Base-by-base conservation (phyloP, 2,888 invertebrate genomes). In the Volucella inflata region DNA sequence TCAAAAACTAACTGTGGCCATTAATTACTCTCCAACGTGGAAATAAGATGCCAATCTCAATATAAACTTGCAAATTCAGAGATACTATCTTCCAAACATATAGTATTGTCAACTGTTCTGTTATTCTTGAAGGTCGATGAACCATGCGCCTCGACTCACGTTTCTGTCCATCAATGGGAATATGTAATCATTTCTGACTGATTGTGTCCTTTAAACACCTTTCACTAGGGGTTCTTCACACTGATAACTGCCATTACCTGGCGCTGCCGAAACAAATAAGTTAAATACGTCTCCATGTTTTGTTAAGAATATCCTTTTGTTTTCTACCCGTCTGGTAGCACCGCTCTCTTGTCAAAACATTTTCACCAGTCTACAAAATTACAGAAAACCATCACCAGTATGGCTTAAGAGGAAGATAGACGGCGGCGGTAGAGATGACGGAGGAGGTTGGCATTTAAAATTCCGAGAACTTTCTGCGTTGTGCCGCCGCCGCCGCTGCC, bases 161-260 rank as follows among this genome's bases (percentile, higher is more conserved):
- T 30, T 30, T 30, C 30, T 30, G 30, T 30, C 30, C 4, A 30
- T 30, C 30, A 38, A 64, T 62, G 42, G 42, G 65, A 65, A 75
- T 83, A n/a, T n/a, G n/a, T n/a, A 16, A 79, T 79, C 75, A 51
- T 16, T 79, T 75, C 17, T 75, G 51, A 46, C 78, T 65, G 78
- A 57, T 79, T 42, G 60, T 55, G 55, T 42, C 71, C 59, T 48
- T 68, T 11, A 59, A 67, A 40, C 51, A 50, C 38, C 70, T 60
- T 59, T 75, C 55, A 67, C 14, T 50, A 70, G 59, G 65, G 70
- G 75, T 76, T 65, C 65, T 57, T 76, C 84, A 79, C 71, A 44
- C 44, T 10, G 30, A 65, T 51, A 71, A 64, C 40, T 65, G 76
- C 44, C 46, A 48, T 21, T 36, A 44, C 38, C 16, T 42, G 17